These are phyloP conservation scores for Trichomalopsis sarcophagae DNA, from an alignment of 1,140 invertebrate genomes.

Conservation along the genomic window DNA sequence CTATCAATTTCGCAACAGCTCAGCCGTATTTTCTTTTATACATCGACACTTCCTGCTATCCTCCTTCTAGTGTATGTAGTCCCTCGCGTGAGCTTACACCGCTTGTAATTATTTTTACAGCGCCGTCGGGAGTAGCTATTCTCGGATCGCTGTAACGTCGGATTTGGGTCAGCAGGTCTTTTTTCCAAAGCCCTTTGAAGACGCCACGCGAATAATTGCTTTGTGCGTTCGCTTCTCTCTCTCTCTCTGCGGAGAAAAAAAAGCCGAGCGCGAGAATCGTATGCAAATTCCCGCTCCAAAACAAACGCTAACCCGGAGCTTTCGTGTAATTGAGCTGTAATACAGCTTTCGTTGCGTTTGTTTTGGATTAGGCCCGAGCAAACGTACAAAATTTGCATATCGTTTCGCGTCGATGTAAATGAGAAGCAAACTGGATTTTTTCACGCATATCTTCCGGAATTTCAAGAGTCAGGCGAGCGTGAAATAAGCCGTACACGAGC, in stretches of 20 bases:
- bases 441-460: no score
- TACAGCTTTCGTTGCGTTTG: neutral
- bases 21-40: neutral
- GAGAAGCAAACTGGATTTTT: neutral
- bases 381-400: neutral
- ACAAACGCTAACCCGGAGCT: neutral
- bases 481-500: conserved; percentile 35
- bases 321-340: neutral
- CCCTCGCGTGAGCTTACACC: no score
- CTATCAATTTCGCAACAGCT: neutral
- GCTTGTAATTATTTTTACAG: no score
- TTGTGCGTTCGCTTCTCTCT: neutral
- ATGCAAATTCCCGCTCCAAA: neutral
- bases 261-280: neutral
- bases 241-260: no score
- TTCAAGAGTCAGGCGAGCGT: conserved; percentile 9
- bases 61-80: no score
- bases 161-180: neutral
- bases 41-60: neutral
- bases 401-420: neutral
- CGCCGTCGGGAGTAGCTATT: no score
- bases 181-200: neutral
- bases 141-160: neutral
- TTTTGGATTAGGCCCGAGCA: neutral
- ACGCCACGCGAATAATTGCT: neutral